Percentiles rank a stretch among this genome's conserved stretches.
phyloP scores from a whole-genome alignment of 1,140 invertebrate genomes.

The Camponotus floridanus region DNA sequence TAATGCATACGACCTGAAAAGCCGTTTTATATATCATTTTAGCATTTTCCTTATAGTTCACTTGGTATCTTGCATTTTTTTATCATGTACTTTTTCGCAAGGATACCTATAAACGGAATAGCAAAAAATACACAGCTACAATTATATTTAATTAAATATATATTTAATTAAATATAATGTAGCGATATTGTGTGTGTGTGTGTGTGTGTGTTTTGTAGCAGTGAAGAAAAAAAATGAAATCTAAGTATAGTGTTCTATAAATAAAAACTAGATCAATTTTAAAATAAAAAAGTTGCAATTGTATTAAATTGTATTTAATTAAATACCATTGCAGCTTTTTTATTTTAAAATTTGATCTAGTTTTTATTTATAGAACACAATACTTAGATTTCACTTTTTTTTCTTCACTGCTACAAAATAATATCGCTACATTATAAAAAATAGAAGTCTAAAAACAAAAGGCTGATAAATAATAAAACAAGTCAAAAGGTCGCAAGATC shows the following conservation, averaged over 20 bases:
- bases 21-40: background rate
- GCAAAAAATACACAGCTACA: too few species aligned
- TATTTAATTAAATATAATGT: background rate
- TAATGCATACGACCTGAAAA: background rate
- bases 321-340: too few species aligned
- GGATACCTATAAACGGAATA: background rate
- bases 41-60: background rate
- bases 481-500: background rate
- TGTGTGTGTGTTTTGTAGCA: too few species aligned
- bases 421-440: background rate
- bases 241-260: background rate
- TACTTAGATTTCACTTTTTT: background rate
- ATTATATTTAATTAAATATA: too few species aligned
- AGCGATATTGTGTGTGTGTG: background rate
- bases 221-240: background rate
- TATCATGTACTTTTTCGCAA: background rate
- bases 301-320: constrained; percentile 8
- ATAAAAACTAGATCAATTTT: background rate
- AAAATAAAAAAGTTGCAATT: background rate
- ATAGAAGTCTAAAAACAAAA: background rate
- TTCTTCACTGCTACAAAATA: background rate
- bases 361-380: background rate
- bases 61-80: background rate
- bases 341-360: background rate
- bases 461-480: background rate